Conservation (phyloP, 2,113 vertebrate species). For the Sphyrna mokarran region DNA sequence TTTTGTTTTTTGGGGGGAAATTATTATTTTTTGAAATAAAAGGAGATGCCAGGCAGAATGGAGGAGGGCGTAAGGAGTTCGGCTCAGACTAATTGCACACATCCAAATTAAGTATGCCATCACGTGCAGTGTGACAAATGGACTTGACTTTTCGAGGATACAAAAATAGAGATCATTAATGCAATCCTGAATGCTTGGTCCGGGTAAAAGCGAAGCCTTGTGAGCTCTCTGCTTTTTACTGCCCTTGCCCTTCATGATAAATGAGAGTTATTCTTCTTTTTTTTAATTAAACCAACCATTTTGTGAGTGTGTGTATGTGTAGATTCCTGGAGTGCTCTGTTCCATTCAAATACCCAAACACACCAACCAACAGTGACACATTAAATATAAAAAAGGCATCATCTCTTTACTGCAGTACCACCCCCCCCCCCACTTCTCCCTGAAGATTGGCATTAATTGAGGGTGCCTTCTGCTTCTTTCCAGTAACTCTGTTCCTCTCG, state of each 20-base stretch:
- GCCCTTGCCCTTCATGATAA: conserved; percentile 50
- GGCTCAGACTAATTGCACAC: conserved; percentile 99
- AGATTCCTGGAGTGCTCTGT: not conserved
- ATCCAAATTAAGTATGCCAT: conserved; percentile 99
- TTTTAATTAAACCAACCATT: conserved; percentile 42
- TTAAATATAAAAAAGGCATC: not conserved
- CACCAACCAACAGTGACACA: not conserved
- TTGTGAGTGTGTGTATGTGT: conserved; percentile 32
- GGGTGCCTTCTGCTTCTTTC: conserved; percentile 45
- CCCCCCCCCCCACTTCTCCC: no score
- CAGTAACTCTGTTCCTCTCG: conserved; percentile 46
- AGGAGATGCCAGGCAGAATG: conserved; percentile 78
- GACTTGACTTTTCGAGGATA: conserved; percentile 99
- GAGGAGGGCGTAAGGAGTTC: conserved; percentile 94
- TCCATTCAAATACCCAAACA: not conserved
- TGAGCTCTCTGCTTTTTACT: conserved; percentile 61
- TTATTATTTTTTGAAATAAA: conserved; percentile 50
- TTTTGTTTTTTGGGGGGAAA: not conserved
- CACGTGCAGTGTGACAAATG: conserved; percentile 98
- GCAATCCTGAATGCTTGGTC: conserved; percentile 76
- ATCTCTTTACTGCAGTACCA: not conserved
- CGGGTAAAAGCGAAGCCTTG: conserved; percentile 56
- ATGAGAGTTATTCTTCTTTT: conserved; percentile 50
- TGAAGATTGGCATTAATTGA: conserved; percentile 43
- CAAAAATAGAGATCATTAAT: conserved; percentile 99